Conservation (phyloP, 2,797 vertebrate species). For the Rhynchonycteris naso region DNA sequence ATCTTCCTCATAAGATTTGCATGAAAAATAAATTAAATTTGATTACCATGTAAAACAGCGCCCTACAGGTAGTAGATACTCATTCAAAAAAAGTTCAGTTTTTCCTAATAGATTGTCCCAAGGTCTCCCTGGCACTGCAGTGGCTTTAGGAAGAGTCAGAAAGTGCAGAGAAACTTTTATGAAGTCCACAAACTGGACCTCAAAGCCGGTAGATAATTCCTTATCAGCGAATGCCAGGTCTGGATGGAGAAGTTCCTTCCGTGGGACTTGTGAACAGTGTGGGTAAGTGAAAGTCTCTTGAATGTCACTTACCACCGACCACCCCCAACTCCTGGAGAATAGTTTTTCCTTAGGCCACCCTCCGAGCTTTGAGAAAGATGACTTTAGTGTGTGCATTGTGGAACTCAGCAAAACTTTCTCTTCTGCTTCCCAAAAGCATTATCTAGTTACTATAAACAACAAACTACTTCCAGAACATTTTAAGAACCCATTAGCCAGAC, state of each 20-base stretch:
- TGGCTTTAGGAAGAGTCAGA: neutral
- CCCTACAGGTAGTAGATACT: neutral
- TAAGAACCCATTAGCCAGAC: conserved; percentile 55
- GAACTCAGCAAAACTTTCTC: conserved; percentile 47
- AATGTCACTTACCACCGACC: conserved; percentile 42
- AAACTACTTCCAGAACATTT: conserved; percentile 64
- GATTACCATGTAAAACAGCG: neutral
- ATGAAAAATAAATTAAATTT: neutral
- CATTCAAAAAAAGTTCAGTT: neutral
- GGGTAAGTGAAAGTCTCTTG: neutral
- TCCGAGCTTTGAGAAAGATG: conserved; percentile 46
- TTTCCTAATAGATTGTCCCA: neutral
- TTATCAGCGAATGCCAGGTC: neutral
- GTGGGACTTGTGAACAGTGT: neutral
- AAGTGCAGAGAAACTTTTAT: neutral
- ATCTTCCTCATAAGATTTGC: neutral
- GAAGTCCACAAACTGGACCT: neutral
- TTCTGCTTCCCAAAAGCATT: conserved; percentile 37
- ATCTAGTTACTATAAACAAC: conserved; percentile 68
- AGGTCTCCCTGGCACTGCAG: neutral
- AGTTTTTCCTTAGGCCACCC: neutral
- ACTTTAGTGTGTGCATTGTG: neutral
- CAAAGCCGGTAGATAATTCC: neutral
- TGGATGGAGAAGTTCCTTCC: neutral
- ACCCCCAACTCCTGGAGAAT: neutral